These are phyloP conservation scores for Chalcosyrphus nemorum DNA, from an alignment of 2,888 invertebrate genomes.

Conservation along the genomic window DNA sequence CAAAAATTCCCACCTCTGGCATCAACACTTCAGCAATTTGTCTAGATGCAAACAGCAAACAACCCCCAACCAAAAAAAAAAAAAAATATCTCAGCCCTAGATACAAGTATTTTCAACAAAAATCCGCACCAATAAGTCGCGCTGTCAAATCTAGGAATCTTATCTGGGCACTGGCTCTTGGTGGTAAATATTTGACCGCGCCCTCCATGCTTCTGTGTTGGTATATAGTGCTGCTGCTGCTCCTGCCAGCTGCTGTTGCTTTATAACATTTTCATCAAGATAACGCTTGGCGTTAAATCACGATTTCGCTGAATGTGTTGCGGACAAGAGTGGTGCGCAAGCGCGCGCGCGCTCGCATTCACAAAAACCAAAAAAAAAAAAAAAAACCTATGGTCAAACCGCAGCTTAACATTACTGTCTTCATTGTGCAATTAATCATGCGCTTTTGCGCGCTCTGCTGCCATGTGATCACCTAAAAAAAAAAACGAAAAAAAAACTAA, in stretches of 20 bases:
- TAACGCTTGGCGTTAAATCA: constrained; percentile 69
- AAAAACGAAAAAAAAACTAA: constrained; percentile 4
- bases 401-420: constrained; percentile 62
- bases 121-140: constrained; percentile 44
- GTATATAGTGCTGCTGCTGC: background rate
- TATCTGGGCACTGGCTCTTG: constrained; percentile 15
- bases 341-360: constrained; percentile 32
- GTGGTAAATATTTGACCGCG: constrained; percentile 52
- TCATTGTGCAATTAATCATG: constrained; percentile 72
- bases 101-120: too few relatives aligned
- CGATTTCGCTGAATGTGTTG: constrained; percentile 62
- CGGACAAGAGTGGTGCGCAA: constrained; percentile 45
- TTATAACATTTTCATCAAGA: constrained; percentile 61
- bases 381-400: constrained; percentile 55
- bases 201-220: constrained; percentile 32
- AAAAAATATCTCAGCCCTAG: constrained; percentile 64
- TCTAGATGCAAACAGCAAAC: constrained; percentile 56
- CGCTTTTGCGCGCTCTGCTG: constrained; percentile 47
- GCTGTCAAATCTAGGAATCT: constrained; percentile 58
- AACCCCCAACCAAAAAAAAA: constrained; percentile 59
- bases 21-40: constrained; percentile 71
- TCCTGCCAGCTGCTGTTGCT: constrained; percentile 20
- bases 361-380: too few relatives aligned
- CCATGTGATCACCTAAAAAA: constrained; percentile 37
- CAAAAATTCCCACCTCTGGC: constrained; percentile 33